phyloP scores from a whole-genome alignment of 2,113 vertebrate species.

The Macheiramphus alcinus region DNA sequence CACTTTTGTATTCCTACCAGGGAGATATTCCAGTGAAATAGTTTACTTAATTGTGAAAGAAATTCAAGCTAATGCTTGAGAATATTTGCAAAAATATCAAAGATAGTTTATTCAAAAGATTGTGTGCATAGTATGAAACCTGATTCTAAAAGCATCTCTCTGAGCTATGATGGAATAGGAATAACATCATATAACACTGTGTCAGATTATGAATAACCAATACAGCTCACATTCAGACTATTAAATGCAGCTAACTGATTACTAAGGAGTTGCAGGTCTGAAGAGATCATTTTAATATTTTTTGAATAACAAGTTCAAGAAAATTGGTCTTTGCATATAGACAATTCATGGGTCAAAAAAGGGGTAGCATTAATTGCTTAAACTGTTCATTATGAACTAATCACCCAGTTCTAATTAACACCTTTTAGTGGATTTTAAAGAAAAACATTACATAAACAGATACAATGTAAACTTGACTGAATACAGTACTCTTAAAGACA shows the following conservation, averaged over 20 bases:
- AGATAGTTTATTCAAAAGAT: not conserved
- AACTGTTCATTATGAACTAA: slow-evolving; percentile 52
- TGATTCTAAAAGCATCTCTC: not conserved
- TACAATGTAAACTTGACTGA: slow-evolving; percentile 3
- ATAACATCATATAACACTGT: not conserved
- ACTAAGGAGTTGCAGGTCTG: not conserved
- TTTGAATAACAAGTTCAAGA: slow-evolving; percentile 24
- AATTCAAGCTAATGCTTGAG: not conserved
- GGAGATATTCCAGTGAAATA: not conserved
- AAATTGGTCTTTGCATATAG: slow-evolving; percentile 7
- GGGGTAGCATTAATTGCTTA: slow-evolving; percentile 16
- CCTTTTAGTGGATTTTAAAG: slow-evolving; percentile 44
- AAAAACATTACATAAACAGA: slow-evolving; percentile 35
- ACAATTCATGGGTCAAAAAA: slow-evolving; percentile 45
- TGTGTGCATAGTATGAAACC: not conserved
- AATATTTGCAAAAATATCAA: not conserved
- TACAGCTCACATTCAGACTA: not conserved
- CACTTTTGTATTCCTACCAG: not conserved
- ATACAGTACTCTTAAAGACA: not conserved
- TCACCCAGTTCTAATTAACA: slow-evolving; percentile 43
- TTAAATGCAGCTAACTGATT: not conserved
- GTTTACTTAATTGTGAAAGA: not conserved
- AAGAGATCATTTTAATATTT: not conserved
- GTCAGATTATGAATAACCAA: not conserved
- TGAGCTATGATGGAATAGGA: not conserved